These are phyloP conservation scores for Danio choprae DNA, from an alignment of 2,797 vertebrate genomes.

Conservation along the genomic window DNA sequence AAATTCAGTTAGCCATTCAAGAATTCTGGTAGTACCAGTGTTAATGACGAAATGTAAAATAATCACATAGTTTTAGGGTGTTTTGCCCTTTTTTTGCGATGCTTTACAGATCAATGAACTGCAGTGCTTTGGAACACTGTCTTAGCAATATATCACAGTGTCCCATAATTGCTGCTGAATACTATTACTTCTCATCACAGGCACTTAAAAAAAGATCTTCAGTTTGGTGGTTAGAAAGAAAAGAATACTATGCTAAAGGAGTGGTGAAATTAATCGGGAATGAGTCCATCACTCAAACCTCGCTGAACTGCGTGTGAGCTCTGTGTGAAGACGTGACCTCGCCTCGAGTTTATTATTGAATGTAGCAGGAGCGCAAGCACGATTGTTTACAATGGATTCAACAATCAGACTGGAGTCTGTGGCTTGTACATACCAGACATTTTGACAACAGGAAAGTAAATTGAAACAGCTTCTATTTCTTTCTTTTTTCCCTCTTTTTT, in stretches of 20 bases:
- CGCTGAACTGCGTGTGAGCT: conserved; percentile 48
- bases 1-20: too few species aligned
- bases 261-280: conserved; percentile 39
- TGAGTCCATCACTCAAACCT: conserved; percentile 42
- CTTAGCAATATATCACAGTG: not conserved
- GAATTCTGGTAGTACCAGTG: too few species aligned
- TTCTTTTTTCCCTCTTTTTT: conserved; percentile 59
- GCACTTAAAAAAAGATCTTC: conserved; percentile 1
- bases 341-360: conserved; percentile 61
- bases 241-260: conserved; percentile 17
- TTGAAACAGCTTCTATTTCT: conserved; percentile 70
- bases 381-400: conserved; percentile 77
- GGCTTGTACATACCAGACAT: conserved; percentile 86
- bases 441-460: conserved; percentile 85
- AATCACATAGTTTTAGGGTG: not conserved
- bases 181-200: conserved; percentile 28
- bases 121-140: not conserved
- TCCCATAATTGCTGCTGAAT: not conserved
- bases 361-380: conserved; percentile 59
- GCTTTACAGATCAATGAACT: not conserved
- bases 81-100: not conserved
- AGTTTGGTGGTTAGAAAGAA: conserved; percentile 23
- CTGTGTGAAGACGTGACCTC: conserved; percentile 62
- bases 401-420: conserved; percentile 84
- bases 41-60: too few species aligned